phyloP scores from a whole-genome alignment of 2,888 invertebrate species.

The Phyllotreta cruciferae region DNA sequence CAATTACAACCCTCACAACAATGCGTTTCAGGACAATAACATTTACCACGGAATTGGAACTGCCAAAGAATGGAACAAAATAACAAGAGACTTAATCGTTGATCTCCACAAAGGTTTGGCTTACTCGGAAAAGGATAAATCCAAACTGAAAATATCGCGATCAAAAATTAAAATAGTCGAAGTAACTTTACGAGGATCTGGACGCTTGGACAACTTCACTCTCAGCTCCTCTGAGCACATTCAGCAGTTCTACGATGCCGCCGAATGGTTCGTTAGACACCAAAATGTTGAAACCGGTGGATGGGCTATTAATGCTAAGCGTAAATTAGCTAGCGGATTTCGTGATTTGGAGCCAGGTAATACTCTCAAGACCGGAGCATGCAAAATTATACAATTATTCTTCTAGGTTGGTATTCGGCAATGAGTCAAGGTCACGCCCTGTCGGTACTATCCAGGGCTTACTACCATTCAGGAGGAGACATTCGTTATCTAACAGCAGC shows the following conservation, averaged over 20 bases:
- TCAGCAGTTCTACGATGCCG: constrained; percentile 90
- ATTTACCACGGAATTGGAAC: constrained; percentile 87
- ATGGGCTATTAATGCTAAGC: constrained; percentile 87
- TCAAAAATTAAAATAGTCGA: constrained; percentile 72
- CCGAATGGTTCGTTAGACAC: constrained; percentile 88
- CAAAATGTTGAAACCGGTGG: constrained; percentile 89
- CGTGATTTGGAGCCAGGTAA: constrained; percentile 78
- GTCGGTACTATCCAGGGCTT: constrained; percentile 92
- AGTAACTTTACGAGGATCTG: constrained; percentile 65
- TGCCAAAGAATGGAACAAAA: constrained; percentile 72
- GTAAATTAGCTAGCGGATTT: constrained; percentile 77
- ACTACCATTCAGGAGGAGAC: constrained; percentile 79
- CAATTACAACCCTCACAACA: neutral
- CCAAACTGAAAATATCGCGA: constrained; percentile 73
- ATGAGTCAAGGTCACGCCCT: constrained; percentile 99
- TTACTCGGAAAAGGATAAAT: constrained; percentile 70
- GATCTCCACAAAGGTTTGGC: constrained; percentile 91
- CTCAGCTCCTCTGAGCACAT: constrained; percentile 85
- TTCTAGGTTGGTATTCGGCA: constrained; percentile 78
- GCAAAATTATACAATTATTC: too few relatives aligned
- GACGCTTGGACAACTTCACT: constrained; percentile 74
- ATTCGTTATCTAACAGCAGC: constrained; percentile 82
- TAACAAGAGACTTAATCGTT: constrained; percentile 87
- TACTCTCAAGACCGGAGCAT: too few relatives aligned
- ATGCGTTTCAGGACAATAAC: constrained; percentile 68